phyloP scores from a whole-genome alignment of 2,797 vertebrate species.

The Sebastes iracundus region DNA sequence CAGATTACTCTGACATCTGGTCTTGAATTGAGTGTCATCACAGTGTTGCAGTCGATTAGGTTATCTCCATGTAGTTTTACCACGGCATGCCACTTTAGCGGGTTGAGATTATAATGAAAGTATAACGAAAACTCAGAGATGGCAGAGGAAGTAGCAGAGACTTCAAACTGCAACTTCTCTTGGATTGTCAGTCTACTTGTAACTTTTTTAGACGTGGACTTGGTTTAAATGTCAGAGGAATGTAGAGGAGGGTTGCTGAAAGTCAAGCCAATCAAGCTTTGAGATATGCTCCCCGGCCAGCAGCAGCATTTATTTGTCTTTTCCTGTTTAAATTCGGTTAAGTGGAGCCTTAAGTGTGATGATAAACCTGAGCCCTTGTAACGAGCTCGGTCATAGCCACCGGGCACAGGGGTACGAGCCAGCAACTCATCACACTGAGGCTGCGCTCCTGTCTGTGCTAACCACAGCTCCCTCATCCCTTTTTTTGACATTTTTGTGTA shows the following conservation, averaged over 20 bases:
- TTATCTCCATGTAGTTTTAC: background rate
- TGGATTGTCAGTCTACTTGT: conserved; percentile 9
- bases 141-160: background rate
- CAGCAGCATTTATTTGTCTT: conserved; percentile 51
- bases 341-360: conserved; percentile 67
- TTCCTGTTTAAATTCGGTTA: conserved; percentile 62
- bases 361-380: conserved; percentile 72
- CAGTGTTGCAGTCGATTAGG: background rate
- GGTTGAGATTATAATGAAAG: background rate
- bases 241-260: conserved; percentile 12
- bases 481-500: conserved; percentile 68
- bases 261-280: conserved; percentile 29
- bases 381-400: conserved; percentile 60
- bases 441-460: conserved; percentile 58
- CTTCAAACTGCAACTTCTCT: conserved; percentile 2
- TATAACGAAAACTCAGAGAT: background rate
- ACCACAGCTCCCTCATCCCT: conserved; percentile 71
- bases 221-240: conserved; percentile 27
- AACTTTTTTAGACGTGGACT: conserved; percentile 4
- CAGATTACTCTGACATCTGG: background rate
- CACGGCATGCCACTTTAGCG: background rate
- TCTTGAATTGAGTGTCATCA: conserved; percentile 10
- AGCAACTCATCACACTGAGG: conserved; percentile 67
- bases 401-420: conserved; percentile 48
- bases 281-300: conserved; percentile 25